Evolutionary conservation across 2,797 vertebrate species (phyloP), one percentile per base, ranked within the genome.

Genomic region (Miichthys miiuy): DNA sequence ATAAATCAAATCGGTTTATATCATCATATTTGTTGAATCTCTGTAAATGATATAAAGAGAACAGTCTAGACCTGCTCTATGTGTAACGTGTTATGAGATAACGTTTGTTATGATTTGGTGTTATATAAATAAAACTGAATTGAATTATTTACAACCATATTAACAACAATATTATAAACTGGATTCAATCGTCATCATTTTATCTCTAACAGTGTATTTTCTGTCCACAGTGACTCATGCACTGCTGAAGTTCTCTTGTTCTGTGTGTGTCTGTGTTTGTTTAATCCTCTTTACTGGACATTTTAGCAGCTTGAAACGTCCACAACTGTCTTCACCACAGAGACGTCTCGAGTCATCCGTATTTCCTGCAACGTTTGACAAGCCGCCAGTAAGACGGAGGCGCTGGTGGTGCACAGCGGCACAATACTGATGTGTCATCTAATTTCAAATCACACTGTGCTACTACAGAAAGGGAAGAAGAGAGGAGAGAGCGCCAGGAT

Each of bases 371-470:
- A 71, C 69, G 79, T 86, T 86, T 85, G 87, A 91, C 81, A 80
- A 80, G 73, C 60, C 63, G 71, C 55, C 80, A 67, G 79, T 27
- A 52, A 76, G 84, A 93, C 91, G 74, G 93, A 93, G 89, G 91
- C 83, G 91, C 83, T 85, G 84, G 81, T 86, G 88, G 85, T 79
- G 82, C 94, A 94, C 67, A 64, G 85, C 82, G 71, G 87, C 83
- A 78, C 90, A 86, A 85, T 92, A 88, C 90, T 92, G 73, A 92
- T 92, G 92, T 84, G 65, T 92, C 95, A 95, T 88, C 91, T 94
- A 82, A 67, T 88, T 91, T 88, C 89, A 93, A 93, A 95, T 82
- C 77, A 74, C 90, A 90, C 90, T 70, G 46, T 82, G 90, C 85
- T 90, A 87, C 90, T 91, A 88, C 87, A 89, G 76, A 79, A 81